Conservation (phyloP, 2,113 vertebrate genomes). For the Acanthochromis polyacanthus region DNA sequence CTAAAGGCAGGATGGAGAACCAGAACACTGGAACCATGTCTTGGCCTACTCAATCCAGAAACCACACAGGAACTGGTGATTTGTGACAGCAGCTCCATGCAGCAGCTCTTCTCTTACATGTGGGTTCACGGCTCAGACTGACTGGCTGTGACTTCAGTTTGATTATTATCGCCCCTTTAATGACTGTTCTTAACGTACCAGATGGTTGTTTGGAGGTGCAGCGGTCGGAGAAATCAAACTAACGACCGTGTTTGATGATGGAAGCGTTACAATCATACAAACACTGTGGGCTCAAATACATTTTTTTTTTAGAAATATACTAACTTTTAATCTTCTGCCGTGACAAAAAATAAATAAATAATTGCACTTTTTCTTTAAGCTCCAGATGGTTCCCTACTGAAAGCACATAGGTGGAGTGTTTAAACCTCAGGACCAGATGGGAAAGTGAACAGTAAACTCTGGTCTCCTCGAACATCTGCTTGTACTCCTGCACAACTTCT, state of each 20-base stretch:
- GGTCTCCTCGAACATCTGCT: not conserved
- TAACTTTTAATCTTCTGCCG: not conserved
- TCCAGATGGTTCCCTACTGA: not conserved
- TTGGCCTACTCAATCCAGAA: too few species aligned
- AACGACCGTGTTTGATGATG: not conserved
- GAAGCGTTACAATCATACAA: too few species aligned
- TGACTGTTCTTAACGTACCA: conserved; percentile 32
- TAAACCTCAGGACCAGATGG: not conserved
- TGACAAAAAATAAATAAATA: not conserved
- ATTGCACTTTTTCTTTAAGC: not conserved
- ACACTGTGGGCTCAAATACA: too few species aligned
- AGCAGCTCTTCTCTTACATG: too few species aligned
- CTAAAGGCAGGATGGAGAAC: too few species aligned
- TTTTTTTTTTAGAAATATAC: not conserved
- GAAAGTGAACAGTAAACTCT: not conserved
- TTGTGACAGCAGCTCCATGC: too few species aligned
- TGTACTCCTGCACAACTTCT: not conserved
- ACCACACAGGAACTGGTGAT: too few species aligned
- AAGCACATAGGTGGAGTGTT: not conserved
- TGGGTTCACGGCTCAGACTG: not conserved
- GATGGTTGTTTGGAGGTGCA: conserved; percentile 30
- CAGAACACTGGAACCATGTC: too few species aligned
- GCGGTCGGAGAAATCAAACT: conserved; percentile 11
- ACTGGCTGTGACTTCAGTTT: conserved; percentile 41
- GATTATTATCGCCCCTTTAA: conserved; percentile 36